Conservation (phyloP, 2,888 invertebrate genomes). For the Plemyria rubiginata region DNA sequence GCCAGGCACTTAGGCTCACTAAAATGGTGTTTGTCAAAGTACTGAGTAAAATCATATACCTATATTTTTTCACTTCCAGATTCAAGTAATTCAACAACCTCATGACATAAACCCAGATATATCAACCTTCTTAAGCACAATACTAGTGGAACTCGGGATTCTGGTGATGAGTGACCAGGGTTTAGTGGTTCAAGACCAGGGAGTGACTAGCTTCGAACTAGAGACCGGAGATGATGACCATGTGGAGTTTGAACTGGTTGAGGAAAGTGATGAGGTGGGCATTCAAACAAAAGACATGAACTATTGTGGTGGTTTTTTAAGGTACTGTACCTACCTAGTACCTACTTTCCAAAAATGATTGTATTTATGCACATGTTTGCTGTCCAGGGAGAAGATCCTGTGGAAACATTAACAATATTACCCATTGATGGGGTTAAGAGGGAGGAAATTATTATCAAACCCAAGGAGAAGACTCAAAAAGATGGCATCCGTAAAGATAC, state of each 20-base stretch:
- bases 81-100: conserved; percentile 27
- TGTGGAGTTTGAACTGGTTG: conserved; percentile 58
- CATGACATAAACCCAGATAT: conserved; percentile 46
- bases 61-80: conserved; percentile 25
- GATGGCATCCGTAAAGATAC: conserved; percentile 4
- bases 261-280: conserved; percentile 67
- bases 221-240: conserved; percentile 60
- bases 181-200: conserved; percentile 47
- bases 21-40: too few relatives aligned
- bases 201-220: conserved; percentile 55
- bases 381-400: conserved; percentile 5
- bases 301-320: background rate
- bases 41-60: too few relatives aligned
- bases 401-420: background rate
- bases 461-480: background rate
- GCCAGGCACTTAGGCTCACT: too few relatives aligned
- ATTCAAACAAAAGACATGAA: background rate
- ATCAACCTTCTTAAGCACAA: conserved; percentile 57
- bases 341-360: background rate
- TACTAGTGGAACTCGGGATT: conserved; percentile 64
- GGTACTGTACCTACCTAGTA: too few relatives aligned
- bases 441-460: conserved; percentile 1
- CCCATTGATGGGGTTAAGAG: background rate
- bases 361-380: background rate
- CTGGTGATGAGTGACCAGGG: conserved; percentile 49